Evolutionary conservation across 2,888 invertebrate species (phyloP).

Genomic region (Azorinus chamasolen): DNA sequence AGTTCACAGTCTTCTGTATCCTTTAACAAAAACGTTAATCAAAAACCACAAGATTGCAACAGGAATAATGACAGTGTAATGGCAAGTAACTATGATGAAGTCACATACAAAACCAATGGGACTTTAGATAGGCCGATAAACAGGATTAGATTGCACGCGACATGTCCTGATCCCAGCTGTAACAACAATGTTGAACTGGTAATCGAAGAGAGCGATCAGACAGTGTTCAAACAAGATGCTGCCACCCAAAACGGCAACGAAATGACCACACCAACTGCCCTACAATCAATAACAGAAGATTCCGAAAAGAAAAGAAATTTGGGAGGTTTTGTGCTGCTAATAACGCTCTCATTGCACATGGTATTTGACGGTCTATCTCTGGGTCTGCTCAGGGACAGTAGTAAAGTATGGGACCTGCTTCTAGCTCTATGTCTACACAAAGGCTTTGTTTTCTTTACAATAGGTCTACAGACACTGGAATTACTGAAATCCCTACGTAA

Average conservation of each 20-base stretch:
- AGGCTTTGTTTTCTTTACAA: slow-evolving; percentile 86
- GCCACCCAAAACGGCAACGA: not conserved
- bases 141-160: slow-evolving; percentile 19
- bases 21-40: too few relatives aligned
- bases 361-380: slow-evolving; percentile 88
- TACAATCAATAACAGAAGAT: not conserved
- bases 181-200: not conserved
- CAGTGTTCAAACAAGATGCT: too few relatives aligned
- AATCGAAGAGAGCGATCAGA: too few relatives aligned
- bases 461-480: slow-evolving; percentile 14
- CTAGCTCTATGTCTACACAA: slow-evolving; percentile 88
- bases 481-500: slow-evolving; percentile 21
- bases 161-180: not conserved
- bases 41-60: too few relatives aligned
- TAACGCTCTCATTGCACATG: slow-evolving; percentile 88
- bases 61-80: not conserved
- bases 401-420: slow-evolving; percentile 80
- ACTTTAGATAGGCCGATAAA: slow-evolving; percentile 25
- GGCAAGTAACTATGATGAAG: slow-evolving; percentile 23
- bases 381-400: slow-evolving; percentile 86
- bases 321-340: slow-evolving; percentile 87
- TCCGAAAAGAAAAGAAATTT: slow-evolving; percentile 6
- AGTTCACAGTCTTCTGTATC: too few relatives aligned
- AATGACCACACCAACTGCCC: not conserved
- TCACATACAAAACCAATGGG: slow-evolving; percentile 33